Conservation (phyloP, 1,140 invertebrate genomes). For the Ceratina japonica region DNA sequence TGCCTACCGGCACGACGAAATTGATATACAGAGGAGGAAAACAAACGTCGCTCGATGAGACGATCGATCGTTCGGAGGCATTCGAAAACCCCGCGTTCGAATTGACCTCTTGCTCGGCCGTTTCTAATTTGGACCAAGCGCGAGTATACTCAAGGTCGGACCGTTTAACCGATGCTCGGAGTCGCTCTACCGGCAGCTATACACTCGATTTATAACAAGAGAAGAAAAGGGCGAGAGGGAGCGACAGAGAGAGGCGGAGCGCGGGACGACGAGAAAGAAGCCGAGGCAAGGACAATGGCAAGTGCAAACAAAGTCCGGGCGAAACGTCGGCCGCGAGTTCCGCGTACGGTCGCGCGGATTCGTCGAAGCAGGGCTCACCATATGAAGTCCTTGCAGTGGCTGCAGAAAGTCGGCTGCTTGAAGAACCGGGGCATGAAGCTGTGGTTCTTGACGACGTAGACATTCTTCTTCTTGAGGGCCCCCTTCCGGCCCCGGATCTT, state of each 20-base stretch:
- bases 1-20: no score
- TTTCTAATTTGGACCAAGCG: conserved; percentile 57
- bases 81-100: conserved; percentile 23
- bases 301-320: not conserved
- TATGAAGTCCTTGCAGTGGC: conserved; percentile 99
- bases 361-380: conserved; percentile 89
- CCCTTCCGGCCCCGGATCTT: conserved; percentile 93
- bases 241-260: not conserved
- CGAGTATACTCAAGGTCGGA: conserved; percentile 67
- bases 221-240: conserved; percentile 29
- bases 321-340: not conserved
- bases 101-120: conserved; percentile 25
- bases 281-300: not conserved
- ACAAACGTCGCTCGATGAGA: not conserved
- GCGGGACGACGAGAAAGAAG: not conserved
- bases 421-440: conserved; percentile 99
- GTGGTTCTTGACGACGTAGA: conserved; percentile 98
- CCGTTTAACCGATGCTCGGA: conserved; percentile 64
- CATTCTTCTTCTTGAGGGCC: conserved; percentile 99
- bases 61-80: no score
- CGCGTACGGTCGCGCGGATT: no score
- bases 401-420: conserved; percentile 99
- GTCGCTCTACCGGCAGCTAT: conserved; percentile 25
- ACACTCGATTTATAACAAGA: conserved; percentile 44
- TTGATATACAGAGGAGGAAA: not conserved